Evolutionary conservation across 2,113 vertebrate species (phyloP), one percentile per base, ranked within the genome.

Genomic region (Gymnarchus niloticus): DNA sequence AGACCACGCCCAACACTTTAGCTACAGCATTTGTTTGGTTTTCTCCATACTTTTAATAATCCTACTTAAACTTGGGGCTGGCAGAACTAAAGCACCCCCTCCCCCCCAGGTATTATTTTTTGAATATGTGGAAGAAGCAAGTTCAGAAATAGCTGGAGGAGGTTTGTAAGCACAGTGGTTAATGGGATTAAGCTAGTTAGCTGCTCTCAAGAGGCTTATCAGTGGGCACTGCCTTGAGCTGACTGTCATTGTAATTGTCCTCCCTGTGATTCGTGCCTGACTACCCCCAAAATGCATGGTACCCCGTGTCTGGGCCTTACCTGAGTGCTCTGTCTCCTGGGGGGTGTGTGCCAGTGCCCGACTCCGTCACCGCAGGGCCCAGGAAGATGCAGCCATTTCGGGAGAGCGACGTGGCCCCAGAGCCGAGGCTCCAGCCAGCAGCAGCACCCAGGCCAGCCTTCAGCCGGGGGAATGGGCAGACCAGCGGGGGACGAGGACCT

Each of bases 401-500:
- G 90, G 97, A 99, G 89, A 96, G 96, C 46, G 94, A 91, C 91
- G 52, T 91, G 92, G 33, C 8, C 8, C 85, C 49, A 93, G 91
- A 88, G 95, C 91, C 87, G 91, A 97, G 91, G 91, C 37, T 76
- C 9, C 88, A 85, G 84, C 85, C 84, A 3, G 14, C 89, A 7
- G 90, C 92, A 0, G 89, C 92, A 84, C 17, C 80, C 6, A 33
- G 25, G 80, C 87, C 90, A 69, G 88, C 85, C 0, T 95, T 96
- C 83, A 95, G 85, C 88, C 93, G 94, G 85, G 93, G 92, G 88
- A 95, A 90, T 80, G 86, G 89, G 86, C 96, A 97, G 85, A 93
- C 94, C 73, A 96, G 93, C 69, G 93, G 91, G 6, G 94, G 95
- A 56, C 94, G 92, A 90, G 96, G 94, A 41, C 92, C 94, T 93